Base-by-base conservation (phyloP, 2,797 vertebrate species). In the Sebastes hopkinsi region DNA sequence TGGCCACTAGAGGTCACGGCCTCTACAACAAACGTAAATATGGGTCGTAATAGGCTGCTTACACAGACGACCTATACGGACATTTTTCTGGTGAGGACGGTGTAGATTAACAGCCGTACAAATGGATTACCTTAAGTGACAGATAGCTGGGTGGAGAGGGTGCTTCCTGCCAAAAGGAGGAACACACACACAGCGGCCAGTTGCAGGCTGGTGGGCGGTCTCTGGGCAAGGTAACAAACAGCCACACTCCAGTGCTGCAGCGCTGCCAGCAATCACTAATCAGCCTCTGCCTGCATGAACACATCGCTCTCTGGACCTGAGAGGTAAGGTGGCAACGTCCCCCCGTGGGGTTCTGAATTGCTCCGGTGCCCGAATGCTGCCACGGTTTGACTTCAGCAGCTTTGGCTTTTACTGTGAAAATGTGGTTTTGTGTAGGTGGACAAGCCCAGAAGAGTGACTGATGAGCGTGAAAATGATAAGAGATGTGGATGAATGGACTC, bases 151-250 rank as follows among this genome's bases (percentile, higher is more conserved):
- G 54, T 42, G 54, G 66, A 55, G 34, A 38, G 30, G 30, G 38
- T 5, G 54, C 11, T 78, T 58, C 30, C 36, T 71, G 72, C 38
- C 50, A 59, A 50, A 59, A 50, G 30, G 29, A 54, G 52, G 66
- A 66, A 36, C 81, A 59, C 67, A 74, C 52, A 62, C 13, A 27
- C 9, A 9, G 65, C 4, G 23, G 38, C 58, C 67, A 69, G 61
- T 36, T 67, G 69, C 54, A 22, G 23, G 72, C 79, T 74, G 77
- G 81, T 70, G 67, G 80, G 73, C 11, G 25, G 67, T 80, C 76
- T 82, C 65, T 73, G 68, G 79, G 67, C 83, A 70, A 65, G 62
- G 68, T 80, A 72, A 79, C 66, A 85, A 83, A 74, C 77, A 79
- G 54, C 67, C 79, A 56, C 52, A 23, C 67, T 76, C 58, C 34